Evolutionary conservation across 2,797 vertebrate species (phyloP), one percentile per base, ranked within the genome.

Genomic region (Decapterus maruadsi): DNA sequence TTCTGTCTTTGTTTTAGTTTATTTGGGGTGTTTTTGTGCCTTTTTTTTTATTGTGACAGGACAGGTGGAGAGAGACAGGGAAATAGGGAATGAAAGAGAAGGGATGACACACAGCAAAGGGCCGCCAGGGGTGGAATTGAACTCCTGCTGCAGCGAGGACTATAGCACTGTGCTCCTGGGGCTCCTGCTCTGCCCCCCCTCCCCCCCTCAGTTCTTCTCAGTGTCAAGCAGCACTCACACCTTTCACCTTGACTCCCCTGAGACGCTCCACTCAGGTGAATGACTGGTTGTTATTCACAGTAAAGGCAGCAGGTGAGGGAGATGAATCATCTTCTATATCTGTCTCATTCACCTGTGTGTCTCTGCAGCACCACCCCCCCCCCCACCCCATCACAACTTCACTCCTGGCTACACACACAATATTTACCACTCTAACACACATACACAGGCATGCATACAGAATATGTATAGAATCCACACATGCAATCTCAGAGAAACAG

Each of bases 221-320:
- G 7, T 78, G 31, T 65, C 22, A 68, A 58, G 68, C 53, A 51
- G 26, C 48, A 65, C 45, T 48, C 38, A 48, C 40, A 53, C 20
- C 1, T 67, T 77, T 71, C 17, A 19, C 26, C 65, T 78, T 63
- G 51, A 75, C 83, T 74, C 73, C 54, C 57, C 53, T 69, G 68
- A 78, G 69, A 75, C 7, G 54, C 29, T 78, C 68, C 61, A 56
- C 56, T 31, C 46, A 75, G 43, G 38, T 62, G 63, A 75, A 80
- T 48, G 60, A 56, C 26, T 3, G 34, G 61, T 46, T 54, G 16
- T 65, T 70, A 40, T 36, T 38, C 64, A 53, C 4, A 54, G 20
- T 66, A 63, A 51, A 75, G 53, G 54, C 38, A 53, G 22, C 19
- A 61, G 59, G 19, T 7, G 14, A 54, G 31, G 38, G 17, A 72